Conservation (phyloP, 2,888 invertebrate genomes). For the Chydorus sphaericus region DNA sequence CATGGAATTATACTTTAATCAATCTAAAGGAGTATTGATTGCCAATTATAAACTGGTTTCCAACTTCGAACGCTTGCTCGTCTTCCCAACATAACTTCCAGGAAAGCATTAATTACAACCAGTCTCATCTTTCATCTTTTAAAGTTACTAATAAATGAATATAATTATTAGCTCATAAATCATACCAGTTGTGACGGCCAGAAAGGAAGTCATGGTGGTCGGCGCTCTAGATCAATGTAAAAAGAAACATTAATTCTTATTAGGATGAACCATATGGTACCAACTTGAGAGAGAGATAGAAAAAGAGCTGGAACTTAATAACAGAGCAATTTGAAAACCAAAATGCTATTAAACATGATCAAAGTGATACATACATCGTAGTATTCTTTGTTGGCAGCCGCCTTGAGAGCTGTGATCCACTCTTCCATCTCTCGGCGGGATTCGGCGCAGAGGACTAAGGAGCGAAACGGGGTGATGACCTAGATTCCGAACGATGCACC, state of each 20-base stretch:
- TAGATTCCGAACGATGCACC: too few species aligned
- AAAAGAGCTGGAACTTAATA: neutral
- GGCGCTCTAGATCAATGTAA: conserved; percentile 17
- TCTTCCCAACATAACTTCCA: too few species aligned
- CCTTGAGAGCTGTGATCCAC: conserved; percentile 70
- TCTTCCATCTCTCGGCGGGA: conserved; percentile 78
- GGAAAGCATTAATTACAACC: too few species aligned
- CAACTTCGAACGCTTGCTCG: too few species aligned
- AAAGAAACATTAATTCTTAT: neutral
- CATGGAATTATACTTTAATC: too few species aligned
- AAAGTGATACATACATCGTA: conserved; percentile 31
- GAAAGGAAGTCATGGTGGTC: conserved; percentile 47
- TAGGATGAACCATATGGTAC: neutral
- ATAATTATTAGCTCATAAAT: too few species aligned
- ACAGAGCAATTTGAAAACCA: neutral
- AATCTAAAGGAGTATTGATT: too few species aligned
- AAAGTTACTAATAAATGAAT: too few species aligned
- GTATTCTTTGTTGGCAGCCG: conserved; percentile 41
- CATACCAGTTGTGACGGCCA: conserved; percentile 61
- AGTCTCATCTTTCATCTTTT: too few species aligned
- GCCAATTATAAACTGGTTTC: too few species aligned
- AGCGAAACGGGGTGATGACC: conserved; percentile 52
- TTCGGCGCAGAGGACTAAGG: conserved; percentile 62
- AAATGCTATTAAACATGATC: neutral
- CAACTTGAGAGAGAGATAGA: neutral